Conservation (phyloP, 2,113 vertebrate species). For the Petromus typicus region DNA sequence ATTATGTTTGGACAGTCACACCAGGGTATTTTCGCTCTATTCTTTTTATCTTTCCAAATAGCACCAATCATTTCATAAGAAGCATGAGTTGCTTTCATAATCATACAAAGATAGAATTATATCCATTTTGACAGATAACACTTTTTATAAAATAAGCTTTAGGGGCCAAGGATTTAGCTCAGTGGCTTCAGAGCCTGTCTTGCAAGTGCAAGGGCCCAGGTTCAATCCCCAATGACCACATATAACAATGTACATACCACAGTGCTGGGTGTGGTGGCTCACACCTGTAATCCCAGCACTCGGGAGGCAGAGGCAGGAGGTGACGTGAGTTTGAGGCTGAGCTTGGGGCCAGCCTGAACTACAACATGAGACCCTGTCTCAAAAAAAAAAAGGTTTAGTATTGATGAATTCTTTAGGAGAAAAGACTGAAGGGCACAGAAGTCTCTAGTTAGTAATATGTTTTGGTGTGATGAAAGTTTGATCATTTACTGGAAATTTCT, state of each 20-base stretch:
- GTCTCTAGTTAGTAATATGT: background rate
- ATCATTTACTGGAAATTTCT: slow-evolving; percentile 48
- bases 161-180: too few species aligned
- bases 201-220: too few species aligned
- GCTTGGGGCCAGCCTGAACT: too few species aligned
- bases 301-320: too few species aligned
- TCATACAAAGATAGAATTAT: slow-evolving; percentile 45
- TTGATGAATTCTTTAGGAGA: background rate
- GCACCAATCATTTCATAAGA: background rate
- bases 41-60: slow-evolving; percentile 23
- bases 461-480: slow-evolving; percentile 18
- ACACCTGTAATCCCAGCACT: too few species aligned
- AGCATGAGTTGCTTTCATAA: slow-evolving; percentile 38
- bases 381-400: slow-evolving; percentile 32
- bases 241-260: too few species aligned
- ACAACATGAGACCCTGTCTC: too few species aligned
- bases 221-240: too few species aligned
- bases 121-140: slow-evolving; percentile 11
- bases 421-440: background rate
- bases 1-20: background rate
- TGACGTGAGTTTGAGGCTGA: too few species aligned
- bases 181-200: too few species aligned
- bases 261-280: too few species aligned
- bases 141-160: slow-evolving; percentile 39
- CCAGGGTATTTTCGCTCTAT: background rate